phyloP scores from a whole-genome alignment of 1,140 invertebrate genomes.

The Meloidogyne exigua region DNA sequence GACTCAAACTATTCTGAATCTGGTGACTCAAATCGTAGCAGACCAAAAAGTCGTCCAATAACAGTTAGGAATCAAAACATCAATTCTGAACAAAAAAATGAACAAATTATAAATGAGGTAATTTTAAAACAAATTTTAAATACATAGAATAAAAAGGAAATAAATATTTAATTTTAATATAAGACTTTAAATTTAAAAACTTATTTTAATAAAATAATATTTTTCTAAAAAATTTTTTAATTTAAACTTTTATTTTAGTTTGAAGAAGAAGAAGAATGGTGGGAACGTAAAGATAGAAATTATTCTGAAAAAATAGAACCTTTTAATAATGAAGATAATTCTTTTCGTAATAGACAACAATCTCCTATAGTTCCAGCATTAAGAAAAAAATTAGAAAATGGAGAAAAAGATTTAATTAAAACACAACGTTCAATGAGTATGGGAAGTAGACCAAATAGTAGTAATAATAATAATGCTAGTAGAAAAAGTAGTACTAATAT shows the following conservation, averaged over 20 bases:
- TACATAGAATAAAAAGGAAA: too few relatives aligned
- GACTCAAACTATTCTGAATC: neutral
- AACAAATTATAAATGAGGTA: slow-evolving; percentile 4
- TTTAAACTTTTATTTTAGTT: neutral
- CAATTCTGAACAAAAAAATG: slow-evolving; percentile 12
- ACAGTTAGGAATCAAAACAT: neutral
- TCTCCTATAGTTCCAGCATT: slow-evolving; percentile 30
- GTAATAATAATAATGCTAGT: neutral
- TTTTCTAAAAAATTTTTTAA: neutral
- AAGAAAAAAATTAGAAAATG: neutral
- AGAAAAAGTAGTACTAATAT: neutral
- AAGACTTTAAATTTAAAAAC: too few relatives aligned
- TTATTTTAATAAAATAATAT: too few relatives aligned
- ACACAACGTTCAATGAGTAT: slow-evolving; percentile 1
- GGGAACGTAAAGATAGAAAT: slow-evolving; percentile 33
- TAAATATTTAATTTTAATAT: too few relatives aligned
- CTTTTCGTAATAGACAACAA: neutral
- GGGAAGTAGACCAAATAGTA: neutral
- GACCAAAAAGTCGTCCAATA: neutral
- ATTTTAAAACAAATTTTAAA: neutral
- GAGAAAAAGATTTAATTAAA: neutral
- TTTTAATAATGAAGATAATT: neutral
- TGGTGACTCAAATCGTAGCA: neutral
- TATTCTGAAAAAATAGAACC: neutral
- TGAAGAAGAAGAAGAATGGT: slow-evolving; percentile 37